These are phyloP conservation scores for Hyposoter dolosus DNA, from an alignment of 2,888 invertebrate species.

Conservation along the genomic window DNA sequence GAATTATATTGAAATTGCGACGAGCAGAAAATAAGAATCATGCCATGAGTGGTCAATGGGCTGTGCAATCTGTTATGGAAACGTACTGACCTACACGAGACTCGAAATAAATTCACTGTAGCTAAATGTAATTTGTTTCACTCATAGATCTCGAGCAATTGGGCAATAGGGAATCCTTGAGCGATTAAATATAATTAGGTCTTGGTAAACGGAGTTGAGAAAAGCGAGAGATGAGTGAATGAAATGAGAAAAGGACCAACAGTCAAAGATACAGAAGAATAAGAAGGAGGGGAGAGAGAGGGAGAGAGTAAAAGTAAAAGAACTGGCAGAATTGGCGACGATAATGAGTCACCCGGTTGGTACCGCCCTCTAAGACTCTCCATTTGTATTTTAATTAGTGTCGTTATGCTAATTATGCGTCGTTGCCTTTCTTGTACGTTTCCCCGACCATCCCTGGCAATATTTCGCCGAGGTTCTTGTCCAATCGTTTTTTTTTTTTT, in stretches of 20 bases:
- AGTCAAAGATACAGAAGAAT: conserved; percentile 51
- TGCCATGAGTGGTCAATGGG: conserved; percentile 51
- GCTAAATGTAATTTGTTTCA: conserved; percentile 48
- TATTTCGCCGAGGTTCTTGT: conserved; percentile 69
- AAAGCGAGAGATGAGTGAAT: conserved; percentile 69
- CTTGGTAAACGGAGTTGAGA: conserved; percentile 43
- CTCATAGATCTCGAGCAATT: conserved; percentile 52
- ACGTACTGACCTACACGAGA: conserved; percentile 53
- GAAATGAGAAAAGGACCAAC: conserved; percentile 71
- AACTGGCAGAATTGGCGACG: conserved; percentile 75
- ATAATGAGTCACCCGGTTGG: conserved; percentile 83
- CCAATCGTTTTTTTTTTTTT: conserved; percentile 1
- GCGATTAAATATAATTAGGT: conserved; percentile 80
- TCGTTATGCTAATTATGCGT: conserved; percentile 87
- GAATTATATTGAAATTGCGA: conserved; percentile 47
- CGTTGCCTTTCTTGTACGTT: conserved; percentile 81
- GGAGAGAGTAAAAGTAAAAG: conserved; percentile 63
- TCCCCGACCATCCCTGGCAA: conserved; percentile 32
- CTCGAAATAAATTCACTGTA: conserved; percentile 8
- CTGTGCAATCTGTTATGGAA: conserved; percentile 41
- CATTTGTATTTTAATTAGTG: conserved; percentile 91
- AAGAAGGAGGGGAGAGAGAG: conserved; percentile 68
- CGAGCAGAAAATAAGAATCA: not conserved
- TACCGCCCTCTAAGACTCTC: conserved; percentile 87
- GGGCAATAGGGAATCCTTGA: conserved; percentile 43